Base-by-base conservation (phyloP, 2,113 vertebrate genomes). In the Channa maculata region DNA sequence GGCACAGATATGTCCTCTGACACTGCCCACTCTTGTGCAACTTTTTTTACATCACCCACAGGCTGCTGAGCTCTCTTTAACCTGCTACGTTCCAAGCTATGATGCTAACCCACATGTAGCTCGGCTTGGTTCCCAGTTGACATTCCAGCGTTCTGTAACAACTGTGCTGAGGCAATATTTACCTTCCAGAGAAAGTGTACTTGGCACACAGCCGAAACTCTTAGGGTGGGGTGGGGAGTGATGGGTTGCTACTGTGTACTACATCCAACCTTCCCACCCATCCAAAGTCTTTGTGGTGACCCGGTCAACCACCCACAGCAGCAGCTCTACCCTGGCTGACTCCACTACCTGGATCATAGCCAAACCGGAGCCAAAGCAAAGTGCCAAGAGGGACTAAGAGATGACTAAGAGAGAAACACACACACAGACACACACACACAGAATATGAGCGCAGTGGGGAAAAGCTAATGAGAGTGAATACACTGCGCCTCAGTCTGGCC, bases 161-260 rank as follows among this genome's bases (percentile, higher is more conserved):
- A 24, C 74, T 58, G 72, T 76, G 85, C 81, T 91, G 83, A 91
- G 89, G 85, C 81, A 89, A 91, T 88, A 89, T 93, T 93, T 91
- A 91, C 89, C 87, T 91, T 85, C 65, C 71, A 91, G 79, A 53
- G 82, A 93, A 90, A 92, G 89, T 83, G 79, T 71, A 78, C 88
- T 92, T 93, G 92, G 92, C 91, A 75, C 71, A 55, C 45, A 73
- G 88, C 91, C 86, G 53, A 87, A 85, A 84, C 61, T 71, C 74
- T 81, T 65, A 33, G 83, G 65, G 37, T 33, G 37, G 83, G 8
- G 41, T 34, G 53, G 46, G 48, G 85, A 14, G 80, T 64, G 80
- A 77, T 44, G 53, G 50, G 65, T 57, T 73, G 90, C 88, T 90
- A 86, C 90, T 85, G 88, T 87, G 87, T 75, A 85, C 70, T 77